Evolutionary conservation across 2,113 vertebrate genomes (phyloP), one percentile per base, ranked within the genome.

Genomic region (Prolemur simus): DNA sequence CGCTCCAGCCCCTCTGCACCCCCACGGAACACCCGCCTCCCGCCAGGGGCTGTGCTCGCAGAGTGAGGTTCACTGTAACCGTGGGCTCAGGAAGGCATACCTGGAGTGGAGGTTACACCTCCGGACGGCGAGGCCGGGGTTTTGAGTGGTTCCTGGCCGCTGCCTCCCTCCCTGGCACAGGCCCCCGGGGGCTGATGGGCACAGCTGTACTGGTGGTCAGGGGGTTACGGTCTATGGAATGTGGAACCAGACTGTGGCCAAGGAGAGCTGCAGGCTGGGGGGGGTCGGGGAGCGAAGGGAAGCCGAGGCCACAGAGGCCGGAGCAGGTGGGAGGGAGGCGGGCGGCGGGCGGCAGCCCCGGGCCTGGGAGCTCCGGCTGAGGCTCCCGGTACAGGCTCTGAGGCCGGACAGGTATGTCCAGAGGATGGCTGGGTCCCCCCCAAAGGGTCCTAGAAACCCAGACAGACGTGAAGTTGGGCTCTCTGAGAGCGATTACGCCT

Each of bases 311-410:
- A 27, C 15, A 42, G 63, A 13, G 23, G 11, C 12, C 32, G 34
- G 32, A 21, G 17, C 6, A 20, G 56, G 27, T 66, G 1, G 3
- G 60, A 37, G 56, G 25, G 64, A 39, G 10, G 5, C 60, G n/a
- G 18, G 3, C 8, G 25, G 6, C 0, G 5, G 27, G 64, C 6
- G 15, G 6, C 2, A 25, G 0, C 14, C 42, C 1, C 8, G 25
- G n/a, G 21, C 23, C 49, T 3, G 25, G 37, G 29, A 64, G 64
- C n/a, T 32, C 29, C 25, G 29, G 74, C 9, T 45, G 14, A 3
- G 20, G 37, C 23, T 87, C 54, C 60, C 47, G 45, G 15, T 10
- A 17, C 82, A 69, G 52, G 25, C 39, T 64, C 49, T 39, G 52
- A 69, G 25, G 18, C 27, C 76, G 42, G 69, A 29, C 34, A 25